phyloP scores from a whole-genome alignment of 2,113 vertebrate genomes.

The Mesembrinibis cayennensis region DNA sequence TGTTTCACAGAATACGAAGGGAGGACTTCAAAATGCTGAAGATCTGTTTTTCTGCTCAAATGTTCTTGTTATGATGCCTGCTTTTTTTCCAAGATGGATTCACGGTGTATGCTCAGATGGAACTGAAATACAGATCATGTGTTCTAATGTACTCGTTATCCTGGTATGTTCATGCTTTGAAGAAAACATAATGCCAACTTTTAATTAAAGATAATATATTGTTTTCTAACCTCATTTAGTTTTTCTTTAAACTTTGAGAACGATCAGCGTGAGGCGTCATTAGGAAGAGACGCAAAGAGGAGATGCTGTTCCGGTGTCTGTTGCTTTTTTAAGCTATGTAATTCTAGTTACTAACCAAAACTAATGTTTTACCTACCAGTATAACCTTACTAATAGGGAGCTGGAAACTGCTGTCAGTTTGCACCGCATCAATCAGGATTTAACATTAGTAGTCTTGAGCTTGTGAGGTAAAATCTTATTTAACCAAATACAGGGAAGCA shows the following conservation, averaged over 20 bases:
- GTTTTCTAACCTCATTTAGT: constrained; percentile 32
- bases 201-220: constrained; percentile 47
- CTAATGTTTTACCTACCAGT: neutral
- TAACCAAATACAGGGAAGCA: neutral
- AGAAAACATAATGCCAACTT: constrained; percentile 1
- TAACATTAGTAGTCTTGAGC: neutral
- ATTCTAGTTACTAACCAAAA: neutral
- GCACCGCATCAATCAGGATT: neutral
- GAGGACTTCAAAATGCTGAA: neutral
- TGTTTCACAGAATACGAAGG: neutral
- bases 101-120: neutral
- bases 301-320: neutral
- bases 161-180: neutral
- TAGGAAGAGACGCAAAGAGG: neutral
- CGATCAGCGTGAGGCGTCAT: neutral
- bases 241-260: constrained; percentile 16
- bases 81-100: neutral
- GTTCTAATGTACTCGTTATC: neutral
- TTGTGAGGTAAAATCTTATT: neutral
- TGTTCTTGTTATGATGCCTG: neutral
- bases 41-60: neutral
- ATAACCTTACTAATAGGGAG: neutral
- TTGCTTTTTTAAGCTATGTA: neutral
- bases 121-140: neutral
- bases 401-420: neutral